Evolutionary conservation across 1,140 invertebrate genomes (phyloP).

Genomic region (Elymnias hypermnestra): DNA sequence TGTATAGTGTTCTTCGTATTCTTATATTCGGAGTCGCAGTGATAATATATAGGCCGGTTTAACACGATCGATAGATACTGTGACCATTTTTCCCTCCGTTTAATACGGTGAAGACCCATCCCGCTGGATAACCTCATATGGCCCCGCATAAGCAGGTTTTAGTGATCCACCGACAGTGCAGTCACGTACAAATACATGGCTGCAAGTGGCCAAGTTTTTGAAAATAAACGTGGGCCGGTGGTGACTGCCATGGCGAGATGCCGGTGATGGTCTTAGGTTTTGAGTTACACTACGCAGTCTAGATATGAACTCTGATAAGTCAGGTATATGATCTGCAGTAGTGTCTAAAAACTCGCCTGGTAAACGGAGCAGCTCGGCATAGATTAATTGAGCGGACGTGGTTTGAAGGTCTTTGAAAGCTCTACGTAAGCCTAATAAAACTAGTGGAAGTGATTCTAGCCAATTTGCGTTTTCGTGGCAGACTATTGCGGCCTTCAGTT

Average conservation of each 20-base stretch:
- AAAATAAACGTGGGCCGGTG: too few relatives aligned
- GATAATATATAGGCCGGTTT: neutral
- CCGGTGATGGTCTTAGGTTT: too few relatives aligned
- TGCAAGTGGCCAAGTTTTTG: too few relatives aligned
- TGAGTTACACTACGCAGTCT: too few relatives aligned
- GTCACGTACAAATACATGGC: neutral
- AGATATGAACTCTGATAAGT: too few relatives aligned
- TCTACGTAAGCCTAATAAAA: constrained; percentile 1
- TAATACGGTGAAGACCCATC: neutral
- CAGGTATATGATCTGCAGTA: too few relatives aligned
- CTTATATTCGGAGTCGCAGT: too few relatives aligned
- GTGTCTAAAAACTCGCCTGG: constrained; percentile 8
- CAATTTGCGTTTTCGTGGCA: constrained; percentile 1
- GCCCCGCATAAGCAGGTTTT: too few relatives aligned
- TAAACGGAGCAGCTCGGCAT: neutral
- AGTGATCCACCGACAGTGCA: neutral
- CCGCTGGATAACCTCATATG: neutral
- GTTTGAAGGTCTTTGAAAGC: neutral
- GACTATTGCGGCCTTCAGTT: constrained; percentile 9
- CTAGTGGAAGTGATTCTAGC: constrained; percentile 3
- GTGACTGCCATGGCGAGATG: too few relatives aligned
- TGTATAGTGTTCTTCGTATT: too few relatives aligned
- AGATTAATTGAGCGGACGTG: constrained; percentile 8
- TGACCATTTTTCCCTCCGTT: neutral
- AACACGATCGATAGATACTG: neutral